Evolutionary conservation across 35 echinoderm and acorn worm genomes (phyloP), one percentile per base, ranked within the genome.

Genomic region (Eucidaris tribuloides): DNA sequence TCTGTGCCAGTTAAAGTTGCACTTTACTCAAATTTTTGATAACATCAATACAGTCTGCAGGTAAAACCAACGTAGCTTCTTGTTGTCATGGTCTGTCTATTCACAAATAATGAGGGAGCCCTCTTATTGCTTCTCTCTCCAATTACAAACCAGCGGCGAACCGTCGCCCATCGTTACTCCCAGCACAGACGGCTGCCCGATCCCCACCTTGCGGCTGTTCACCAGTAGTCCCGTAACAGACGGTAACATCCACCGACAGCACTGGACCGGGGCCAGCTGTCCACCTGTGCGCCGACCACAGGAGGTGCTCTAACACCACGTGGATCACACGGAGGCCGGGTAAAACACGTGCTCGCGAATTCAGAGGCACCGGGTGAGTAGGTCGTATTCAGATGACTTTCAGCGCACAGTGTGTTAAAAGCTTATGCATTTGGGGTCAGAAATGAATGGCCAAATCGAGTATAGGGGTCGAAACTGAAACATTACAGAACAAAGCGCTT

Each of bases 321-420:
- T 90, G 87, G 87, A 55, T 84, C 28, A 52, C 65, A 37, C 81
- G 82, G 0, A 83, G 90, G n/a, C 29, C 62, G 64, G 87, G 65
- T 11, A 49, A 77, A 36, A 52, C 71, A 42, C 90, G 92, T 52
- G 39, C 56, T 15, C 33, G 62, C 4, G 77, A 76, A 35, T 35
- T 45, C 28, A 49, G 78, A 7, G 45, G 82, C 35, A 90, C 74
- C 78, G 81, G 49, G 92, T 94, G 64, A 78, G 82, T 90, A n/a
- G n/a, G n/a, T n/a, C n/a, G n/a, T n/a, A n/a, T n/a, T 15, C 7
- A 33, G 43, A n/a, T n/a, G n/a, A n/a, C n/a, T n/a, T n/a, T n/a
- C n/a, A n/a, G n/a, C 4, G 5, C 5, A 22, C 42, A 3, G 42
- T 74, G 2, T n/a, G n/a, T n/a, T n/a, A n/a, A n/a, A n/a, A n/a